Conservation (phyloP, 2,113 vertebrate species). For the Perca flavescens region DNA sequence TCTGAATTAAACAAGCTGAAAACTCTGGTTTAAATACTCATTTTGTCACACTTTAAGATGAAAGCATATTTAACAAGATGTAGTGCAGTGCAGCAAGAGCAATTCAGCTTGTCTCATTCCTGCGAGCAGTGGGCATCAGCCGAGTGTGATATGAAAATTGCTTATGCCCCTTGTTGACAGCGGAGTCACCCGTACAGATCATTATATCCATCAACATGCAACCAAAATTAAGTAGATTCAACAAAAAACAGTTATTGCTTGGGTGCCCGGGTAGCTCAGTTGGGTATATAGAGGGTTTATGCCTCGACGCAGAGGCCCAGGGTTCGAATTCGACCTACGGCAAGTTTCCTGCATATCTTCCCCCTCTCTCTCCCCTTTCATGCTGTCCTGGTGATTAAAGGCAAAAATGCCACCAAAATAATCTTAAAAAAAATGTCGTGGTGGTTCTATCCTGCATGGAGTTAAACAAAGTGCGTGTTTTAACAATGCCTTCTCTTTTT, state of each 20-base stretch:
- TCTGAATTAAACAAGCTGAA: conserved; percentile 1
- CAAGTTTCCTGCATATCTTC: no score
- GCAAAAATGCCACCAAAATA: no score
- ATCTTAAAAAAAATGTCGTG: background rate
- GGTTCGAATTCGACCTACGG: no score
- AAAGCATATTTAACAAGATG: background rate
- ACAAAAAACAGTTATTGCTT: conserved; percentile 18
- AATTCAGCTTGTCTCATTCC: conserved; percentile 25
- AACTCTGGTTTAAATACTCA: background rate
- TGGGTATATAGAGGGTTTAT: no score
- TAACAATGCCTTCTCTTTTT: conserved; percentile 46
- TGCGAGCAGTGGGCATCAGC: conserved; percentile 17
- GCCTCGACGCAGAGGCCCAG: no score
- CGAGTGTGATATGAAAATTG: conserved; percentile 49
- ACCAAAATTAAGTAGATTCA: conserved; percentile 40
- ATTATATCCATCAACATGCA: conserved; percentile 59
- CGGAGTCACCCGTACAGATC: conserved; percentile 53
- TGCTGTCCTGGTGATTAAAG: no score
- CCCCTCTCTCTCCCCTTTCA: no score
- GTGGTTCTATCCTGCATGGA: conserved; percentile 61
- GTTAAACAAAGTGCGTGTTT: conserved; percentile 64
- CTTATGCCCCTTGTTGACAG: conserved; percentile 67
- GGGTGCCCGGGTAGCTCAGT: no score
- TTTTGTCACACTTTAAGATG: background rate
- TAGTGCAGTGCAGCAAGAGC: conserved; percentile 8